These are phyloP conservation scores for Nasonia giraulti DNA, from an alignment of 1,140 invertebrate genomes.

Conservation along the genomic window DNA sequence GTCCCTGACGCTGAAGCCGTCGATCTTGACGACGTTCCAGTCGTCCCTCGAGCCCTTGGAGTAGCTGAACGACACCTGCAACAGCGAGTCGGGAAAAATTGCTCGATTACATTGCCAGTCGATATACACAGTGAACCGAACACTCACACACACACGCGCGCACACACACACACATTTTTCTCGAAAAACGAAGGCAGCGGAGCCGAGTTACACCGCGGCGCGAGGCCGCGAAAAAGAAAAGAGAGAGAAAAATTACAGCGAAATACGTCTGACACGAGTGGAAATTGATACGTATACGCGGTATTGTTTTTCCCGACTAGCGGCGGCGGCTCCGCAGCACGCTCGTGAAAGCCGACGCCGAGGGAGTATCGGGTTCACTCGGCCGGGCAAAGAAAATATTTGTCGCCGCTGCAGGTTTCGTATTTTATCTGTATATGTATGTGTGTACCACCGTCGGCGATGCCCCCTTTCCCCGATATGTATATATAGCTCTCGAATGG, in stretches of 20 bases:
- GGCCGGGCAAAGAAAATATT: constrained; percentile 23
- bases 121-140: background rate
- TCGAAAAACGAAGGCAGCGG: background rate
- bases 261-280: constrained; percentile 49
- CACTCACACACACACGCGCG: background rate
- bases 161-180: background rate
- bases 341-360: constrained; percentile 2
- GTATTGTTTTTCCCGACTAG: background rate
- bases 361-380: constrained; percentile 22
- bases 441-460: too few species aligned
- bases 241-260: constrained; percentile 48
- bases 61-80: constrained; percentile 94
- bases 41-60: constrained; percentile 86
- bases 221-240: constrained; percentile 26
- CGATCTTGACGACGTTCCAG: constrained; percentile 91
- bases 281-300: constrained; percentile 14
- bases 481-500: background rate
- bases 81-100: constrained; percentile 61
- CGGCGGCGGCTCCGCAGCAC: background rate
- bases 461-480: background rate
- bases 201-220: background rate
- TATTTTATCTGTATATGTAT: background rate
- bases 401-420: background rate
- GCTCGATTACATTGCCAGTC: background rate
- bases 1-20: constrained; percentile 86